Conservation (phyloP, 2,113 vertebrate species). For the Nothobranchius kuhntae region DNA sequence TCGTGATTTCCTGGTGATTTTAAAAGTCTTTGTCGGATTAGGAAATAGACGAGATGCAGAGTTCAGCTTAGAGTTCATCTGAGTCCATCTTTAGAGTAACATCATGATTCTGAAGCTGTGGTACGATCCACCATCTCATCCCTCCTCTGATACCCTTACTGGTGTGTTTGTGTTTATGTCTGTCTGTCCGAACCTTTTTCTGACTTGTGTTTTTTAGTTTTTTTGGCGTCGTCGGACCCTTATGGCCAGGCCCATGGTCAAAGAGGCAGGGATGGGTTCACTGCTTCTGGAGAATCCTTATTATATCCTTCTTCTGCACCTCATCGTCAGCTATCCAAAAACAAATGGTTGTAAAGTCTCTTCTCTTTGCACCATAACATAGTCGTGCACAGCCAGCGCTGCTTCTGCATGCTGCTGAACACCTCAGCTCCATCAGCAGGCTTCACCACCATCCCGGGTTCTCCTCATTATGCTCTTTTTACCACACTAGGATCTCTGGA, state of each 20-base stretch:
- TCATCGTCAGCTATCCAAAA: background rate
- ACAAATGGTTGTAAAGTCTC: too few relatives aligned
- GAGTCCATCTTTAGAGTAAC: background rate
- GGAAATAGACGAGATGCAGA: background rate
- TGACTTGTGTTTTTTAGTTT: conserved; percentile 76
- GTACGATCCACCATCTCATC: too few relatives aligned
- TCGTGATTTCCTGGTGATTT: too few relatives aligned
- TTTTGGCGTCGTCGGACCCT: conserved; percentile 94
- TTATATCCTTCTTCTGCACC: conserved; percentile 89
- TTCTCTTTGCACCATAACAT: too few relatives aligned
- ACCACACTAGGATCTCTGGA: too few relatives aligned
- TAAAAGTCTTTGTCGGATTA: too few relatives aligned
- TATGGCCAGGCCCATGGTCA: conserved; percentile 97
- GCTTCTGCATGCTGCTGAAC: too few relatives aligned
- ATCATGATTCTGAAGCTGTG: too few relatives aligned
- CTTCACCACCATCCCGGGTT: too few relatives aligned
- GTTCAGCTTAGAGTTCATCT: background rate
- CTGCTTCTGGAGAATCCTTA: conserved; percentile 96
- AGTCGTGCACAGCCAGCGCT: background rate
- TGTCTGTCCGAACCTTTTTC: conserved; percentile 5
- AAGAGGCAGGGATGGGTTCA: conserved; percentile 94
- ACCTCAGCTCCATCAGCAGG: too few relatives aligned
- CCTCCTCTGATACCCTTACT: too few relatives aligned
- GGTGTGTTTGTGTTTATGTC: background rate
- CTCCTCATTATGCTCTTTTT: too few relatives aligned